Base-by-base conservation (phyloP, 2,113 vertebrate species). In the Micronisus gabar region DNA sequence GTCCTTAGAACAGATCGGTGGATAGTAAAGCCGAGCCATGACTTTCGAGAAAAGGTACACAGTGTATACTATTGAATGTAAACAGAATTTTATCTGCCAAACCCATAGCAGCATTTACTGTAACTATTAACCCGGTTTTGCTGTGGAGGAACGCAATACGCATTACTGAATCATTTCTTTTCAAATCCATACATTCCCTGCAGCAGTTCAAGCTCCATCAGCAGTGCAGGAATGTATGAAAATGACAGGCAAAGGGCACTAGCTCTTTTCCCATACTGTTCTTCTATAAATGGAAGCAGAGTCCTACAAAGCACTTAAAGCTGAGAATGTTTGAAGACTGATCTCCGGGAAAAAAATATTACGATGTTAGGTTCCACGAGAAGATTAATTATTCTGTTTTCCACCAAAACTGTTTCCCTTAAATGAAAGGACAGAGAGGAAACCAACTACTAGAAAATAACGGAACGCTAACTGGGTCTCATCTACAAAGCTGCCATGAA, bases 201-300 rank as follows among this genome's bases (percentile, higher is more conserved):
- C 81, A 98, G 97, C 97, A 97, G 76, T 95, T 96, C 92, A 96
- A 96, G 97, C 96, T 96, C 97, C 98, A 98, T 98, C 97, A 97
- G 94, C 90, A 96, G 91, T 86, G 95, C 90, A 98, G 96, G 97
- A 98, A 98, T 95, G 86, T 93, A 97, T 95, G 97, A 98, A 98
- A 96, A 98, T 98, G 98, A 99, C 98, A 98, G 97, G 97, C 97
- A 98, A 98, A 97, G 98, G 95, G 96, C 98, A 98, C 95, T 91
- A 88, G 95, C 87, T 98, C 96, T 95, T 96, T 95, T 95, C 97
- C 96, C 96, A 98, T 97, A 97, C 86, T 96, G 92, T 93, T 97
- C 96, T 97, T 97, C 97, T 98, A 98, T 98, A 98, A 98, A 98
- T 98, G 97, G 98, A 98, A 98, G 95, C 90, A 93, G 91, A 88